phyloP scores from a whole-genome alignment of 2,888 invertebrate species.

The Drosophila infuscata region DNA sequence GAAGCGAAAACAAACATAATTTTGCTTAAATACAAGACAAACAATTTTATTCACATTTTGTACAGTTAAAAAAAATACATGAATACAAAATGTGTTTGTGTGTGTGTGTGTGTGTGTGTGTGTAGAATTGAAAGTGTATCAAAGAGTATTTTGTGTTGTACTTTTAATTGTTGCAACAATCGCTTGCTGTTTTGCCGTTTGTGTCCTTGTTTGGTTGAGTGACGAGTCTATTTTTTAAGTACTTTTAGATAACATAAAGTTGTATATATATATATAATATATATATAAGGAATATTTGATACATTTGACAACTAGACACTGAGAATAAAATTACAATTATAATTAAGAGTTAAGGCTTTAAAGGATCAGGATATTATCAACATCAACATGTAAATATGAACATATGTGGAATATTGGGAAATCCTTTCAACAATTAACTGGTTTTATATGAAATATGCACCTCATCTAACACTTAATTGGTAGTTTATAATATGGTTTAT shows the following conservation, averaged over 20 bases:
- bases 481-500: background rate
- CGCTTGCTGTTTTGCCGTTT: background rate
- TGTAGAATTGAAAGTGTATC: background rate
- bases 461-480: background rate
- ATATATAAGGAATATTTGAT: background rate
- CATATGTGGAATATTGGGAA: background rate
- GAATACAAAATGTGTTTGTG: slow-evolving; percentile 1
- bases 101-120: background rate
- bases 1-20: slow-evolving; percentile 29
- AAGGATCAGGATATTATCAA: background rate
- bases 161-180: background rate
- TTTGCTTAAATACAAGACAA: slow-evolving; percentile 36
- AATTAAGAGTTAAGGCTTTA: background rate
- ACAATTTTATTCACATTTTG: slow-evolving; percentile 39
- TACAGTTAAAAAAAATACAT: slow-evolving; percentile 30
- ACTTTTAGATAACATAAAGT: background rate
- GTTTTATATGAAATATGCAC: background rate
- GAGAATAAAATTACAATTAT: slow-evolving; percentile 1
- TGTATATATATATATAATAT: background rate
- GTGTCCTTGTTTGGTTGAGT: slow-evolving; percentile 5
- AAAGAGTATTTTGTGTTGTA: background rate
- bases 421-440: background rate
- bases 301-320: slow-evolving; percentile 6
- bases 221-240: slow-evolving; percentile 11
- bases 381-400: background rate